Percentiles rank a stretch among this genome's conserved stretches.
These are phyloP conservation scores for Allolobophora icterica DNA, from an alignment of 2,888 invertebrate genomes.

Conservation along the genomic window DNA sequence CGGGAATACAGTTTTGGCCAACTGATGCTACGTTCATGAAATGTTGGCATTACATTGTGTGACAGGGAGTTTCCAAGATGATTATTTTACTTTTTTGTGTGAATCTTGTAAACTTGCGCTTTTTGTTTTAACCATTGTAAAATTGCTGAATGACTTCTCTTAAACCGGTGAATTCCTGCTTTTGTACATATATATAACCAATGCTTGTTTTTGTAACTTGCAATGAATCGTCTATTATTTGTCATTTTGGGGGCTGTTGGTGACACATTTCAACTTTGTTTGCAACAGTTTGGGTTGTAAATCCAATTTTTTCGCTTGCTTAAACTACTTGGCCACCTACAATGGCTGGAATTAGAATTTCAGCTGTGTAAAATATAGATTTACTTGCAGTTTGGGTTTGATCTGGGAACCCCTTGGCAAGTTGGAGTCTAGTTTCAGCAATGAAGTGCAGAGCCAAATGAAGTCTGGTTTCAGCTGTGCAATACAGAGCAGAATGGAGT, in stretches of 20 bases:
- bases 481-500: background rate
- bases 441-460: background rate
- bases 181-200: slow-evolving; percentile 15
- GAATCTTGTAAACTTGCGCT: background rate
- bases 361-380: background rate
- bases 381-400: background rate
- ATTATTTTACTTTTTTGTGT: slow-evolving; percentile 7
- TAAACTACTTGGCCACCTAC: background rate
- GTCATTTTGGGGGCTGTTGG: background rate
- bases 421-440: background rate
- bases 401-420: background rate
- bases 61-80: background rate
- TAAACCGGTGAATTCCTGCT: slow-evolving; percentile 17
- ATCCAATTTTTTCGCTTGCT: background rate
- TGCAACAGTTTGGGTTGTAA: background rate
- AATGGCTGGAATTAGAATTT: background rate
- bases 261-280: background rate
- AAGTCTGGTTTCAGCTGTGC: background rate
- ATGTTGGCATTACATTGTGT: background rate
- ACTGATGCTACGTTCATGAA: background rate
- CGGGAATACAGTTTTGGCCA: background rate
- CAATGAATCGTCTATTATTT: background rate
- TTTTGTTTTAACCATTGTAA: background rate
- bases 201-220: background rate
- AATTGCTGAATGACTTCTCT: background rate